Evolutionary conservation across 2,113 vertebrate genomes (phyloP).

Genomic region (Hiodon tergisus): DNA sequence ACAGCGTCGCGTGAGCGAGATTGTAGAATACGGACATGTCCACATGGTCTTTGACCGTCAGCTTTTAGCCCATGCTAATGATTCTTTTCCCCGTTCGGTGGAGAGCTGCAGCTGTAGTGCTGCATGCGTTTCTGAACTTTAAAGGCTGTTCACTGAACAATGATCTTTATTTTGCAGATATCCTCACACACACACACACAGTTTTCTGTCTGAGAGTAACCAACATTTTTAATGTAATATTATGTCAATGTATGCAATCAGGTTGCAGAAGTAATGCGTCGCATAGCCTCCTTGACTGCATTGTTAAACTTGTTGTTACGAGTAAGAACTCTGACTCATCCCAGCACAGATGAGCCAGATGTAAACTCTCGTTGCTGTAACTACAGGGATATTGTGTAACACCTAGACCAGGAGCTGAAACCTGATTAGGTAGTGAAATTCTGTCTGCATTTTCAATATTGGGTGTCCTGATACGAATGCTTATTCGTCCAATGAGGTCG

Average conservation of each 20-base stretch:
- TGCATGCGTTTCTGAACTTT: neutral
- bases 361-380: neutral
- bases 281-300: no score
- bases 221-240: no score
- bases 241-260: no score
- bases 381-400: constrained; percentile 12
- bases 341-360: neutral
- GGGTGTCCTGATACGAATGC: neutral
- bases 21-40: no score
- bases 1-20: no score
- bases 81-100: neutral
- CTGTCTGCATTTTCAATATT: neutral
- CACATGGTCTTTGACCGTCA: neutral
- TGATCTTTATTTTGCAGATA: no score
- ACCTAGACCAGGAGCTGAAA: neutral
- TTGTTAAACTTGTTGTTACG: no score
- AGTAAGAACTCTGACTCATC: neutral
- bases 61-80: neutral
- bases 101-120: neutral
- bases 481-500: neutral
- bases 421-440: neutral
- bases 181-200: no score
- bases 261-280: no score
- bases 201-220: no score
- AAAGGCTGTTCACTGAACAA: no score